Conservation (phyloP, 2,888 invertebrate genomes). For the Dynastes hyllus region DNA sequence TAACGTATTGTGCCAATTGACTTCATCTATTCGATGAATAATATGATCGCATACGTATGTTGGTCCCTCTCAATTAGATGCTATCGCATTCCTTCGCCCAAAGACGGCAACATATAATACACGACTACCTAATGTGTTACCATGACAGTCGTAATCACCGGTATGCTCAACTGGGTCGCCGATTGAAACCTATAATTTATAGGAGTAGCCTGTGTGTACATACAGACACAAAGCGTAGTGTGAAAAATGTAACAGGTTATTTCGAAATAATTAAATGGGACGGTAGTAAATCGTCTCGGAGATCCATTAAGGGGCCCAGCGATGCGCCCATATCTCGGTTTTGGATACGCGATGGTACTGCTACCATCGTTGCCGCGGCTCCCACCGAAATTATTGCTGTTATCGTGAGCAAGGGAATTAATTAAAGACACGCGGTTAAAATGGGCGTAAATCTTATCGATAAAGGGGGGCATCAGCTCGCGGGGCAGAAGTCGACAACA, state of each 20-base stretch:
- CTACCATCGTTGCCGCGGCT: background rate
- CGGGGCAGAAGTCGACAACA: background rate
- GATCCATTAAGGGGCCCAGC: conserved; percentile 28
- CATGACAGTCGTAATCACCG: conserved; percentile 26
- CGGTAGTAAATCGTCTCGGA: conserved; percentile 46
- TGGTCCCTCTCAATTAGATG: background rate
- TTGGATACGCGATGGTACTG: background rate
- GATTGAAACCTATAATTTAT: conserved; percentile 40
- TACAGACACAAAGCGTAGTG: background rate
- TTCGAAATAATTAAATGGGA: conserved; percentile 51
- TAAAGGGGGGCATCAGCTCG: conserved; percentile 12
- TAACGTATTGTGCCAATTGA: too few relatives aligned
- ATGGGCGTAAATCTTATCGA: conserved; percentile 34
- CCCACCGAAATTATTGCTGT: conserved; percentile 28
- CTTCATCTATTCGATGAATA: too few relatives aligned
- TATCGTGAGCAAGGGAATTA: conserved; percentile 35
- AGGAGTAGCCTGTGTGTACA: background rate
- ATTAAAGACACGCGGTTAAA: conserved; percentile 36
- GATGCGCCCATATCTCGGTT: conserved; percentile 23
- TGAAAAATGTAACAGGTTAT: conserved; percentile 52
- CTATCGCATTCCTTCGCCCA: background rate
- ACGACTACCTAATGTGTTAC: conserved; percentile 21
- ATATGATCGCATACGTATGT: background rate
- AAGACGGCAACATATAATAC: conserved; percentile 15
- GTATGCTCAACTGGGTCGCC: conserved; percentile 7